Base-by-base conservation (phyloP, 2,888 invertebrate species). In the Trisateles emortualis region DNA sequence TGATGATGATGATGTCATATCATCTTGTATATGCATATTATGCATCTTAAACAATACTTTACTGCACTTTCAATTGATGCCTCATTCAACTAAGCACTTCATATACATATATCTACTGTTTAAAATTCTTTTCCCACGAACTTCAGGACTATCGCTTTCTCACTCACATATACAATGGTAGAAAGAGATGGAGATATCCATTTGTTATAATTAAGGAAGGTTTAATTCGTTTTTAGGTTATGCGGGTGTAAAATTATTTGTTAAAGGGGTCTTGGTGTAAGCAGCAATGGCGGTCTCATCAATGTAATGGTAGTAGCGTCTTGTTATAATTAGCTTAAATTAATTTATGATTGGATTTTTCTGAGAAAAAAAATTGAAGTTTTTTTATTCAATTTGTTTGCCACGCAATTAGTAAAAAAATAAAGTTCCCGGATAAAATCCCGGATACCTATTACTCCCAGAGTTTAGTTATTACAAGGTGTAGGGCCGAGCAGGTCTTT, bases 151-250 rank as follows among this genome's bases (percentile, higher is more conserved):
- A 39, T 10, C 30, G 4, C 22, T 33, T 17, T 72, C 59, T 24
- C 40, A 32, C 48, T 72, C 51, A 36, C 41, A 53, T 43, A 10
- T 55, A 42, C 0, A 4, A 32, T 46, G 46, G 50, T 33, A 52
- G 29, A 69, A 5, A 50, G 53, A 56, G 67, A 53, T 14, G 48
- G 40, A 26, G 0, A 42, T 50, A 52, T 38, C 57, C 69, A 69
- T 69, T 69, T 62, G 70, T 69, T 59, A 67, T 67, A 69, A 69
- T 69, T 64, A 67, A 69, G 50, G 16, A n/a, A 38, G 13, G 11
- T 44, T 69, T 64, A 69, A 69, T 67, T 69, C 67, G 67, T 64
- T 69, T 69, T 67, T 68, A 53, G 67, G 61, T 53, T 64, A 69
- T 69, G 69, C 69, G 69, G 69, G 69, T 59, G 53, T 52, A 30